These are phyloP conservation scores for Sesia bembeciformis DNA, from an alignment of 2,888 invertebrate genomes.

Conservation along the genomic window DNA sequence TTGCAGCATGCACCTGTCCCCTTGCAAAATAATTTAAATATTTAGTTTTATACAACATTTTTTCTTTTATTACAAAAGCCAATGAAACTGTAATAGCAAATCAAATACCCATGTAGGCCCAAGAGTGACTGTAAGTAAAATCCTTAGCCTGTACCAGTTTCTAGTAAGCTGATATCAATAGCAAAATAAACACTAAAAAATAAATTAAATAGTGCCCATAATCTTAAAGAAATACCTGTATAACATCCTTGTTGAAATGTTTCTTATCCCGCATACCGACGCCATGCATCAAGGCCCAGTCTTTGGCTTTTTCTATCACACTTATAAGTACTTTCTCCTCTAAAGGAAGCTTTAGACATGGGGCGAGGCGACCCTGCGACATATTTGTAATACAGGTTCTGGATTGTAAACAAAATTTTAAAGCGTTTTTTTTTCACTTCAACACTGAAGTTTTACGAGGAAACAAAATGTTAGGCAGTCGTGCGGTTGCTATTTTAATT, in stretches of 20 bases:
- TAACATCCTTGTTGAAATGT: conserved; percentile 78
- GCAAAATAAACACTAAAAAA: too few species aligned
- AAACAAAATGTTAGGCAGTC: not conserved
- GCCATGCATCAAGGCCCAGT: conserved; percentile 90
- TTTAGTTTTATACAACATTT: too few species aligned
- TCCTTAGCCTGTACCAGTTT: too few species aligned
- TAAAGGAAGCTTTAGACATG: conserved; percentile 80
- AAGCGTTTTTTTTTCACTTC: not conserved
- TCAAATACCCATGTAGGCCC: too few species aligned
- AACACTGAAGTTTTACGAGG: not conserved
- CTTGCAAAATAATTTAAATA: too few species aligned
- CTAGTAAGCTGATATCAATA: too few species aligned
- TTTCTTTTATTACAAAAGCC: too few species aligned
- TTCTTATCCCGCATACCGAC: conserved; percentile 84
- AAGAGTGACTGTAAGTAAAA: too few species aligned
- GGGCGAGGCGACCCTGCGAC: conserved; percentile 64
- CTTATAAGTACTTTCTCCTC: conserved; percentile 76
- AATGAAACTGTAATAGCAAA: too few species aligned
- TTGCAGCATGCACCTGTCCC: too few species aligned
- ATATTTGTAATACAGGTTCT: conserved; percentile 21
- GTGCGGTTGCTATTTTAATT: too few species aligned
- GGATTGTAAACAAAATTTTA: not conserved
- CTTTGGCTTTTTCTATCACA: conserved; percentile 82
- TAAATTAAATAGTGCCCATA: too few species aligned
- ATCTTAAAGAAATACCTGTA: conserved; percentile 59